phyloP scores from a whole-genome alignment of 2,113 vertebrate genomes.

The Cercopithecus mona region DNA sequence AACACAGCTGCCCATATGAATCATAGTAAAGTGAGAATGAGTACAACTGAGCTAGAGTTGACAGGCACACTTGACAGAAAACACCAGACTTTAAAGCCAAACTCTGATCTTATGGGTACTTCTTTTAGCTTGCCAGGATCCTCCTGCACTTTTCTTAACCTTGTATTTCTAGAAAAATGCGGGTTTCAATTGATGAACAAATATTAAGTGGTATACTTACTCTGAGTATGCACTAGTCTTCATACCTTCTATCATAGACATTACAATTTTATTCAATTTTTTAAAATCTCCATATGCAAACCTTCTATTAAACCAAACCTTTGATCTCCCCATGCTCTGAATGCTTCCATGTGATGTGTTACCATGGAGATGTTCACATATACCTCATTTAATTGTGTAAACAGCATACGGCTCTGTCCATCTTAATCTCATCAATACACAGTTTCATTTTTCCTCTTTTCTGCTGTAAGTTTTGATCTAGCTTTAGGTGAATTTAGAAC shows the following conservation, averaged over 20 bases:
- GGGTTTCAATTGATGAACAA: neutral
- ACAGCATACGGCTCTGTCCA: conserved; percentile 45
- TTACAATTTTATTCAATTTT: conserved; percentile 28
- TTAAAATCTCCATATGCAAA: conserved; percentile 42
- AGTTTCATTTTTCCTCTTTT: neutral
- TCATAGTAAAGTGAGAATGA: neutral
- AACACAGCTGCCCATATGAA: neutral
- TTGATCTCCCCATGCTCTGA: conserved; percentile 43
- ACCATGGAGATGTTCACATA: conserved; percentile 67
- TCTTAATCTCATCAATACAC: conserved; percentile 24
- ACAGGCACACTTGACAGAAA: neutral
- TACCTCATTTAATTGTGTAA: conserved; percentile 62
- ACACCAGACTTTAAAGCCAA: neutral
- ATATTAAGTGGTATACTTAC: neutral
- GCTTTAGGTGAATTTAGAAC: conserved; percentile 14
- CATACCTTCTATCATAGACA: neutral
- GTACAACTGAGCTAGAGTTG: neutral
- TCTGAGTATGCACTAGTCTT: neutral
- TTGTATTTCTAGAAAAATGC: conserved; percentile 26
- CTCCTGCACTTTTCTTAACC: neutral
- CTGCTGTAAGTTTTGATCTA: conserved; percentile 37
- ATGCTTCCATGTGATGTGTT: conserved; percentile 48
- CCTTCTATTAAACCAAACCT: conserved; percentile 63
- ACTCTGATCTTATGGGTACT: neutral
- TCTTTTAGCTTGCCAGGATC: neutral